phyloP scores from a whole-genome alignment of 2,888 invertebrate species.

The Harpalus rubripes region DNA sequence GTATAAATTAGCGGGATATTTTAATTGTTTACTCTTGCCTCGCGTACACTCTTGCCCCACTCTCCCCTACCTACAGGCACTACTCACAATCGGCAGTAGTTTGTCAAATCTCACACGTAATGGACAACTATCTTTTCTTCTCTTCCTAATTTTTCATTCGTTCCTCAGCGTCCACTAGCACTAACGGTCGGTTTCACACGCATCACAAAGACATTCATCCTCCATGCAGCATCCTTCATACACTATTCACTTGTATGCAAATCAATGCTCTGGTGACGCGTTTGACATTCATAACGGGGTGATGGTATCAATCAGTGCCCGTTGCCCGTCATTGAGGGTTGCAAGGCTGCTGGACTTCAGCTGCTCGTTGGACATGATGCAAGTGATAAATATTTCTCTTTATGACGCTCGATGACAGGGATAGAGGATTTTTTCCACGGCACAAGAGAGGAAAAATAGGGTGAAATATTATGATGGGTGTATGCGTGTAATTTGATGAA shows the following conservation, averaged over 20 bases:
- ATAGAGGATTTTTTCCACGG: neutral
- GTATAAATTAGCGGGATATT: too few relatives aligned
- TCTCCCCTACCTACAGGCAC: too few relatives aligned
- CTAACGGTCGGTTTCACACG: conserved; percentile 4
- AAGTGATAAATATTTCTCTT: conserved; percentile 49
- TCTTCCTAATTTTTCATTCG: neutral
- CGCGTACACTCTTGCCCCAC: too few relatives aligned
- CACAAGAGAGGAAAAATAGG: neutral
- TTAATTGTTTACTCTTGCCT: too few relatives aligned
- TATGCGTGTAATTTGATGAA: conserved; percentile 1
- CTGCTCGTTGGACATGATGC: neutral
- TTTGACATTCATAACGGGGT: conserved; percentile 55
- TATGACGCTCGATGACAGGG: conserved; percentile 46
- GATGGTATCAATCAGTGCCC: conserved; percentile 42
- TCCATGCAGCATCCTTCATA: conserved; percentile 14
- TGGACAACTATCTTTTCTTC: neutral
- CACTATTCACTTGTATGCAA: conserved; percentile 27
- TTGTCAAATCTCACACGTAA: too few relatives aligned
- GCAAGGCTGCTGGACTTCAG: conserved; percentile 17
- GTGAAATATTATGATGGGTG: neutral
- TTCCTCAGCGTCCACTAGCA: neutral
- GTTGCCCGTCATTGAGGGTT: neutral
- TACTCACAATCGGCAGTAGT: too few relatives aligned
- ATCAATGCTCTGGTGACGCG: conserved; percentile 50
- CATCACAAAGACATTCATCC: neutral